phyloP scores from a whole-genome alignment of 2,888 invertebrate genomes.

The Cremastobaeus sp. region DNA sequence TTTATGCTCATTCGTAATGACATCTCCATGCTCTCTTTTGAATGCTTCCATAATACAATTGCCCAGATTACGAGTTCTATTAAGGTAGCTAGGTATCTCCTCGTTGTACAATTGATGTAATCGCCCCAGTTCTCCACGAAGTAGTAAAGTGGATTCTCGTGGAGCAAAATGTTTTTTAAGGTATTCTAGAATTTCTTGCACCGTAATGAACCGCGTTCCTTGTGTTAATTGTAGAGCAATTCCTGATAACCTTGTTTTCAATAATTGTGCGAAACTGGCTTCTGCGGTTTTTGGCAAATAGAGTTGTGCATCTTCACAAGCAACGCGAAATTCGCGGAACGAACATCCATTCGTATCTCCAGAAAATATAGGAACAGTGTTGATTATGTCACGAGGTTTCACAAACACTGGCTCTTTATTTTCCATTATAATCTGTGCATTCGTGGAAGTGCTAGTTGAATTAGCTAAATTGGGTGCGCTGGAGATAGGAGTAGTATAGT shows the following conservation, averaged over 20 bases:
- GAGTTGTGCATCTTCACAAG: constrained; percentile 8
- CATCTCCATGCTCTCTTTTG: not conserved
- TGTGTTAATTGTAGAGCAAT: not conserved
- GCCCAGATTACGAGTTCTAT: not conserved
- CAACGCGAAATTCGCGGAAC: not conserved
- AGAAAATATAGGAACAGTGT: too few relatives aligned
- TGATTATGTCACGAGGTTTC: too few relatives aligned
- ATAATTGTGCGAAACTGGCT: not conserved
- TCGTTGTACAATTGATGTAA: constrained; percentile 12
- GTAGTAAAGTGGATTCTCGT: too few relatives aligned
- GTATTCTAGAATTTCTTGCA: not conserved
- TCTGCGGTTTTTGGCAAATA: not conserved
- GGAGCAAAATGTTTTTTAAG: not conserved
- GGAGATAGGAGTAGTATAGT: too few relatives aligned
- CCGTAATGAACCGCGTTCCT: not conserved
- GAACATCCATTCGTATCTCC: not conserved
- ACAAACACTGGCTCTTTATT: too few relatives aligned
- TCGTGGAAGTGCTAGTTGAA: too few relatives aligned
- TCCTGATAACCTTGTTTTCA: not conserved
- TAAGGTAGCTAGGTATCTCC: constrained; percentile 4
- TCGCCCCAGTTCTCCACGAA: constrained; percentile 6
- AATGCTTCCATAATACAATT: not conserved
- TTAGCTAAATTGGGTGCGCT: too few relatives aligned
- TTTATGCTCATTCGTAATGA: not conserved
- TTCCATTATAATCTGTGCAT: too few relatives aligned